These are phyloP conservation scores for Panzeria rudis DNA, from an alignment of 2,888 invertebrate genomes.

Conservation along the genomic window DNA sequence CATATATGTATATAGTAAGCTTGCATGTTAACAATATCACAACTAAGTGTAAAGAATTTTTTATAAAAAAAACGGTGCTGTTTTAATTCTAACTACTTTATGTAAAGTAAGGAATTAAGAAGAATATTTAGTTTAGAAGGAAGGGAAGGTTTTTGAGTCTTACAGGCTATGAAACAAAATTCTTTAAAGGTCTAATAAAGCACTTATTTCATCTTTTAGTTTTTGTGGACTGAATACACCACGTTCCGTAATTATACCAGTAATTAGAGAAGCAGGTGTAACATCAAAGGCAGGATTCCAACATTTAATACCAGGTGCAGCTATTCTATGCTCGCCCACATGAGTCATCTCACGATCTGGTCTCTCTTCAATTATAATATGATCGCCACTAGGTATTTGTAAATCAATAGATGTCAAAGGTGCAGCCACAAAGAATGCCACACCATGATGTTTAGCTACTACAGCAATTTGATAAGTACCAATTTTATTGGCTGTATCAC, in stretches of 20 bases:
- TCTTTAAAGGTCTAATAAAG: conserved; percentile 67
- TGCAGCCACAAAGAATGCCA: conserved; percentile 98
- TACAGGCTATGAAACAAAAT: conserved; percentile 30
- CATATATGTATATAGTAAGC: conserved; percentile 25
- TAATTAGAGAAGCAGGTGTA: conserved; percentile 95
- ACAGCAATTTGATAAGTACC: conserved; percentile 98
- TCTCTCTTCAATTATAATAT: conserved; percentile 96
- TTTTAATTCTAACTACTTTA: conserved; percentile 61
- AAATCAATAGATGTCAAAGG: conserved; percentile 96
- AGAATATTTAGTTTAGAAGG: conserved; percentile 18
- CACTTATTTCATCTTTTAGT: conserved; percentile 79
- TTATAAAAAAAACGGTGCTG: conserved; percentile 58
- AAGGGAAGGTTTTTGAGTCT: conserved; percentile 55
- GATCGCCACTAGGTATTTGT: conserved; percentile 90
- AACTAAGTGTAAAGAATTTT: conserved; percentile 71
- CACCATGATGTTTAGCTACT: conserved; percentile 93
- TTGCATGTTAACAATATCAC: conserved; percentile 72
- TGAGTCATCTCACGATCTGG: conserved; percentile 96
- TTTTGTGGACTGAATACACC: conserved; percentile 90
- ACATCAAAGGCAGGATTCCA: conserved; percentile 99
- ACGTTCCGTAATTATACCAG: conserved; percentile 96
- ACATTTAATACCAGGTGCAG: conserved; percentile 95
- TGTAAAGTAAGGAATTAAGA: conserved; percentile 36
- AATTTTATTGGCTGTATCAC: conserved; percentile 99
- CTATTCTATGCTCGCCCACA: conserved; percentile 93